A percentile compares a stretch with the other conserved stretches of the same genome.
Conservation (phyloP, 2,797 vertebrate genomes). For the Aeoliscus strigatus region DNA sequence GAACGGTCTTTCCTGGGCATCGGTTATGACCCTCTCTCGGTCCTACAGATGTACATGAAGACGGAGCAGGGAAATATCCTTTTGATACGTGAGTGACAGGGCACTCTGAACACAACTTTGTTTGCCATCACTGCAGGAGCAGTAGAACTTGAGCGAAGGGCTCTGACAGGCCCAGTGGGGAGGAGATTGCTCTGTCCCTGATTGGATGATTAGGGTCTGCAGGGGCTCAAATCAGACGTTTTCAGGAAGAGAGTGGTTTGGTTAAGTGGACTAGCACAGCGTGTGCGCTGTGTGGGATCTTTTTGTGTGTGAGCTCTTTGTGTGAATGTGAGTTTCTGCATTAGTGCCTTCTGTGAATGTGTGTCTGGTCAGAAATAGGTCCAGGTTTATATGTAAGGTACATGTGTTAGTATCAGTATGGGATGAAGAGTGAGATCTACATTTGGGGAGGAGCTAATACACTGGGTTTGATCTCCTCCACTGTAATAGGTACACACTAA, state of each 20-base stretch:
- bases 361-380: slow-evolving; percentile 17
- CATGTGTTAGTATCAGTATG: not conserved
- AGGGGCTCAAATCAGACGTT: slow-evolving; percentile 86
- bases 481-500: too few species aligned
- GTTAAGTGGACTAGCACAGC: slow-evolving; percentile 86
- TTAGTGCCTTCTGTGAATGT: slow-evolving; percentile 31
- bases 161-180: slow-evolving; percentile 80
- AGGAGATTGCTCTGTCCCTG: slow-evolving; percentile 86
- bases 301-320: slow-evolving; percentile 44
- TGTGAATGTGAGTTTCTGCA: slow-evolving; percentile 27
- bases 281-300: slow-evolving; percentile 54
- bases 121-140: slow-evolving; percentile 67
- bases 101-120: slow-evolving; percentile 66
- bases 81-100: slow-evolving; percentile 58
- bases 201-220: slow-evolving; percentile 97
- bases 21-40: slow-evolving; percentile 34
- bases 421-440: too few species aligned
- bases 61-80: slow-evolving; percentile 50
- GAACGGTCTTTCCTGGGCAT: slow-evolving; percentile 38
- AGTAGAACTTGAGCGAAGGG: slow-evolving; percentile 78
- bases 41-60: slow-evolving; percentile 44
- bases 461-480: too few species aligned
- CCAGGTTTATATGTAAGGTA: slow-evolving; percentile 18
- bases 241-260: slow-evolving; percentile 84
- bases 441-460: too few species aligned